phyloP scores from a whole-genome alignment of 2,113 vertebrate species.

The Colinus virginianus region DNA sequence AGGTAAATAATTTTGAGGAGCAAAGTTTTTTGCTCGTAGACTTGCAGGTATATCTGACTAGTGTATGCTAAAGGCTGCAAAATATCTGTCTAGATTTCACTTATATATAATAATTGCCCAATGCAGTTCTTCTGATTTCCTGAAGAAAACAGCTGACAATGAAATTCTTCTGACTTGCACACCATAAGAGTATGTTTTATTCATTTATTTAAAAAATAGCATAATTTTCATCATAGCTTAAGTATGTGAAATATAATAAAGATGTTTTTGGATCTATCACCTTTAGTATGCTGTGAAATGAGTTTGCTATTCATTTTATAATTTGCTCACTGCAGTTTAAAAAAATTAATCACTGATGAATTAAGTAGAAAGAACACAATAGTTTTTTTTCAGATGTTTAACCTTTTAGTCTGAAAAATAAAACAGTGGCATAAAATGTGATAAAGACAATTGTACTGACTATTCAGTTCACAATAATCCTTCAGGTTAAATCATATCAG shows the following conservation, averaged over 20 bases:
- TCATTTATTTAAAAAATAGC: too few species aligned
- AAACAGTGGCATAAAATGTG: neutral
- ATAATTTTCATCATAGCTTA: neutral
- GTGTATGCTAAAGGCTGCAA: neutral
- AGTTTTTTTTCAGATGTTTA: neutral
- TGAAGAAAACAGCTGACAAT: rapidly evolving
- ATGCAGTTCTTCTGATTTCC: neutral
- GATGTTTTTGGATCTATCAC: neutral
- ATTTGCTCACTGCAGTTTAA: neutral
- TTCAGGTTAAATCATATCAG: neutral
- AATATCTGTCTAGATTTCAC: neutral
- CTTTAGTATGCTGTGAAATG: neutral
- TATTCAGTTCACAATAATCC: neutral
- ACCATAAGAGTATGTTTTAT: neutral
- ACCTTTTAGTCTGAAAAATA: neutral
- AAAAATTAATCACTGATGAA: neutral
- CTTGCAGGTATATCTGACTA: neutral
- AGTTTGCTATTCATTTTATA: neutral
- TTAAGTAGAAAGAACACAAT: neutral
- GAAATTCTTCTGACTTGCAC: neutral
- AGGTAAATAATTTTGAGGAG: neutral
- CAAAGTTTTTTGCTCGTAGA: neutral
- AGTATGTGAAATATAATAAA: neutral
- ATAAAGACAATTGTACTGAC: neutral
- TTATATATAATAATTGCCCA: neutral